phyloP scores from a whole-genome alignment of 2,113 vertebrate genomes.

The Malurus alboscapulatus region DNA sequence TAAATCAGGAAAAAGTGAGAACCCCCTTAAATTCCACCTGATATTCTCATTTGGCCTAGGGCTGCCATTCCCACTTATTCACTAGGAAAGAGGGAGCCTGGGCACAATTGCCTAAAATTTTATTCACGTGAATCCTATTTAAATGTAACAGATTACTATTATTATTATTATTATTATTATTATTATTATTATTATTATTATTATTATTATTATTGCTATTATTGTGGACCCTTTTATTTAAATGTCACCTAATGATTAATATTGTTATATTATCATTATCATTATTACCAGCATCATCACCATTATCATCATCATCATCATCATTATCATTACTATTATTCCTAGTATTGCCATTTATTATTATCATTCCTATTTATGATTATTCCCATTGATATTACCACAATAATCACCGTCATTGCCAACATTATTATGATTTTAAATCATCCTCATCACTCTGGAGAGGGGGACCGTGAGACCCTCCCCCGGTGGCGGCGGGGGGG shows the following conservation, averaged over 20 bases:
- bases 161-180: neutral
- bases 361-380: neutral
- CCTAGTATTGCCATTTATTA: neutral
- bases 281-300: no score
- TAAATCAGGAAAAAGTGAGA: neutral
- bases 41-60: neutral
- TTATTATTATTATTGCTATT: no score
- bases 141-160: neutral
- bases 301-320: no score
- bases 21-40: neutral
- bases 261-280: neutral
- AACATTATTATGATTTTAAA: neutral
- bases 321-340: neutral
- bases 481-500: no score
- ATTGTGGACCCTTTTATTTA: no score
- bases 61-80: fast-evolving
- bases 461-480: neutral
- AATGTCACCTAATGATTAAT: no score
- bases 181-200: neutral
- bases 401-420: neutral
- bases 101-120: neutral
- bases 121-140: fast-evolving
- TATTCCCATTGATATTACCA: neutral
- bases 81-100: neutral
- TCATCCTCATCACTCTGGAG: neutral